phyloP scores from a whole-genome alignment of 2,888 invertebrate species.

The Caenorhabditis sp. region DNA sequence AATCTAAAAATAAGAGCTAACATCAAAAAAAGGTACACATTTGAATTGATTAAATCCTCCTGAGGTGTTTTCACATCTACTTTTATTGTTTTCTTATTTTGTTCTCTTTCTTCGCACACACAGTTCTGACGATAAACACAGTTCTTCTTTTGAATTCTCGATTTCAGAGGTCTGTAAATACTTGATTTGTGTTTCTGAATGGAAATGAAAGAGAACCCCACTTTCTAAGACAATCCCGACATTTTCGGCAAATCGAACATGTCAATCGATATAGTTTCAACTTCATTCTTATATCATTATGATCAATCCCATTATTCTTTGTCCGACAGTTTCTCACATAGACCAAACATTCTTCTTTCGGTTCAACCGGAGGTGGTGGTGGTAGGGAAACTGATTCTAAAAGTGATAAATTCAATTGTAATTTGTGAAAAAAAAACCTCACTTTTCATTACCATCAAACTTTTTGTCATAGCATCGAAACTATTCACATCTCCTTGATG shows the following conservation, averaged over 20 bases:
- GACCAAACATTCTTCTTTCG: not conserved
- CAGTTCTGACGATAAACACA: not conserved
- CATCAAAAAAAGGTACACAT: constrained; percentile 5
- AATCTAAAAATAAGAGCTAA: constrained; percentile 32
- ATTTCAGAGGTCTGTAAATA: not conserved
- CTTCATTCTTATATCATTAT: not conserved
- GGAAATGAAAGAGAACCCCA: too few species aligned
- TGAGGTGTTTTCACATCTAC: too few species aligned
- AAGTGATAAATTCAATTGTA: not conserved
- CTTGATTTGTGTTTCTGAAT: not conserved
- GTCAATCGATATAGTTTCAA: not conserved
- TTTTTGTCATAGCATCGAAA: constrained; percentile 14
- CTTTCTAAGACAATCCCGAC: not conserved
- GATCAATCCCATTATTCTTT: not conserved
- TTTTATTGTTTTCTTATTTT: not conserved
- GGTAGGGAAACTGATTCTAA: not conserved
- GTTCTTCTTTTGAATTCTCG: constrained; percentile 7
- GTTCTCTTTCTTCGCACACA: constrained; percentile 11
- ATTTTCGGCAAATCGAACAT: not conserved
- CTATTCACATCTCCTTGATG: constrained; percentile 8
- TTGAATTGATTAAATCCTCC: too few species aligned
- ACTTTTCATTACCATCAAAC: constrained; percentile 7
- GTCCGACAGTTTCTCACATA: not conserved
- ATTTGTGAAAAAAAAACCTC: not conserved
- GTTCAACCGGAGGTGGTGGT: not conserved